A percentile compares a stretch with the other conserved stretches of the same genome.
These are phyloP conservation scores for Takifugu ocellatus DNA, from an alignment of 2,797 vertebrate genomes.

Conservation along the genomic window DNA sequence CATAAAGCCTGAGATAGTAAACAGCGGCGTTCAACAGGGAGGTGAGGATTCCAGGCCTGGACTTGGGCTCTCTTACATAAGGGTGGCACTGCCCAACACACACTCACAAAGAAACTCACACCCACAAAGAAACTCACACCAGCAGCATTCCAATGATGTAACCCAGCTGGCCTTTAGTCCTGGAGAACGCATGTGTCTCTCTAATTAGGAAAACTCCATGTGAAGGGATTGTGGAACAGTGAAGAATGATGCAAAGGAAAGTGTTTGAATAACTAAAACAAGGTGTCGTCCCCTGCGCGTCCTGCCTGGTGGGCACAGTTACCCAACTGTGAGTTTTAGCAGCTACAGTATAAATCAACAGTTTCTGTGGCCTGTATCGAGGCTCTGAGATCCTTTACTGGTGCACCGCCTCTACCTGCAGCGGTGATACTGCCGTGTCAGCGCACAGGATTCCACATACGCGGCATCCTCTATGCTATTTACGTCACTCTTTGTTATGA, in stretches of 20 bases:
- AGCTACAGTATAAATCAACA: slow-evolving; percentile 3
- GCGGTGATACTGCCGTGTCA: no score
- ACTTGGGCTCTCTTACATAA: slow-evolving; percentile 55
- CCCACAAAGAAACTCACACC: slow-evolving; percentile 45
- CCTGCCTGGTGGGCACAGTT: neutral
- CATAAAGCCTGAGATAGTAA: neutral
- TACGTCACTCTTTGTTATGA: no score
- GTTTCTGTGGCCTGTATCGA: neutral
- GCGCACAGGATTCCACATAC: no score
- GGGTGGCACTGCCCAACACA: slow-evolving; percentile 36
- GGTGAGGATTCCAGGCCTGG: neutral
- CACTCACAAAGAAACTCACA: slow-evolving; percentile 37
- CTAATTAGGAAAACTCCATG: slow-evolving; percentile 50
- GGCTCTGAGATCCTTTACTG: no score
- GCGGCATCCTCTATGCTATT: no score
- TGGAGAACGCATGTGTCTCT: slow-evolving; percentile 34
- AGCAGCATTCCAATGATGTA: slow-evolving; percentile 75
- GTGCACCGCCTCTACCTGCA: no score
- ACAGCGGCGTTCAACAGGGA: neutral
- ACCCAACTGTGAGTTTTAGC: slow-evolving; percentile 2
- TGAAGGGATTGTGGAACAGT: neutral
- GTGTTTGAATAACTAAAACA: no score
- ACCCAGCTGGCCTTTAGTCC: slow-evolving; percentile 70
- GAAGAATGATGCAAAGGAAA: no score
- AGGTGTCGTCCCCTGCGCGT: no score